Percentiles rank a stretch among this genome's conserved stretches.
Evolutionary conservation across 2,113 vertebrate species (phyloP).

Genomic region (Fulica atra): DNA sequence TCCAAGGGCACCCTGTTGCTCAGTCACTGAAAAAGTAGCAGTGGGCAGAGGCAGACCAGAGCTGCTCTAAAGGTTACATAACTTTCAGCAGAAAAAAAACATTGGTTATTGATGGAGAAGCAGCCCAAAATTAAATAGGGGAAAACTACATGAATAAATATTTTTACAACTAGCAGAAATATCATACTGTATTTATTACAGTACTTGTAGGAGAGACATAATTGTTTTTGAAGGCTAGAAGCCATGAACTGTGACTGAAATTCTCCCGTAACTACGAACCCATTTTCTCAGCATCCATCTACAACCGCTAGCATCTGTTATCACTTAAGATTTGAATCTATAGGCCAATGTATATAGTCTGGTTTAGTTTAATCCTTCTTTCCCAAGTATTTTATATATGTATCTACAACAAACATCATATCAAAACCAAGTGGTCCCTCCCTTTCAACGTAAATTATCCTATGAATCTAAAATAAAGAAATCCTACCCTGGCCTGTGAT

Average conservation of each 20-base stretch:
- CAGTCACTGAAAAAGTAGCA: conserved; percentile 60
- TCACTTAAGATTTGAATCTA: not conserved
- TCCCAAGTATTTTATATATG: not conserved
- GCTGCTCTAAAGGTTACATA: conserved; percentile 56
- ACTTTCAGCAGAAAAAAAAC: conserved; percentile 46
- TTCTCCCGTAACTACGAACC: not conserved
- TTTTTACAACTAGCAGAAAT: not conserved
- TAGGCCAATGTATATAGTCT: not conserved
- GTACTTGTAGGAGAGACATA: not conserved
- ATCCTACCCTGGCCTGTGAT: not conserved
- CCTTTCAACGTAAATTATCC: not conserved
- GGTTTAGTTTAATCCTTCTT: not conserved
- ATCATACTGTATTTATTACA: not conserved
- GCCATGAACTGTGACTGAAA: not conserved
- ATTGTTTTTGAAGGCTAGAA: not conserved
- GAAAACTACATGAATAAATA: not conserved
- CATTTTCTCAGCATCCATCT: not conserved
- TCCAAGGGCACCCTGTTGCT: conserved; percentile 17
- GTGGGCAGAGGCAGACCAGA: conserved; percentile 55
- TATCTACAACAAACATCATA: not conserved
- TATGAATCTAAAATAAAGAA: not conserved
- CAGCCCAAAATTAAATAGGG: not conserved
- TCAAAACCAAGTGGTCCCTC: not conserved
- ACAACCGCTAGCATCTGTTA: not conserved
- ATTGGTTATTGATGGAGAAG: conserved; percentile 26